Evolutionary conservation across 2,113 vertebrate genomes (phyloP).

Genomic region (Hippocampus zosterae): DNA sequence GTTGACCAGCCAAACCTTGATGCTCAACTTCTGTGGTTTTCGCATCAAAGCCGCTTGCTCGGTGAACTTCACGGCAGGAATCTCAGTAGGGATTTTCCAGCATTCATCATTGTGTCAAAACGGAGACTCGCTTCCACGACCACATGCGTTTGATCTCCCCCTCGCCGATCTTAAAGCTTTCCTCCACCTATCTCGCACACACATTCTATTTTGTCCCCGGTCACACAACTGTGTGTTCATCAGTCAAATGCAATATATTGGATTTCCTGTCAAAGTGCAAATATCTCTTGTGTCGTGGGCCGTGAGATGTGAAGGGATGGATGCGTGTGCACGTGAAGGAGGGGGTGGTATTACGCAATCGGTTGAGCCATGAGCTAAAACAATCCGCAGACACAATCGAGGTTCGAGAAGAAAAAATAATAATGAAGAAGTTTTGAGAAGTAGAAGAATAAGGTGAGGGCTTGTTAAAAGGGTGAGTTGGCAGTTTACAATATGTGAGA

Average conservation of each 20-base stretch:
- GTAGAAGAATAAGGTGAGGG: neutral
- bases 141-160: slow-evolving; percentile 16
- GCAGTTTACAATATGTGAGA: too few relatives aligned
- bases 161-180: slow-evolving; percentile 20
- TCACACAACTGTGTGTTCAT: slow-evolving; percentile 52
- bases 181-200: slow-evolving; percentile 24
- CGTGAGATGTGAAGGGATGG: slow-evolving; percentile 39
- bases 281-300: slow-evolving; percentile 39
- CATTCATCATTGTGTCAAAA: slow-evolving; percentile 33
- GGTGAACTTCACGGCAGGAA: slow-evolving; percentile 29
- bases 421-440: neutral
- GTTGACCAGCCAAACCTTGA: slow-evolving; percentile 34
- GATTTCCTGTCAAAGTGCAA: slow-evolving; percentile 61
- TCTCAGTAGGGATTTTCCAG: slow-evolving; percentile 38
- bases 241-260: slow-evolving; percentile 53
- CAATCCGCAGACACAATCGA: neutral
- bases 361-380: neutral
- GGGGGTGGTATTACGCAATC: neutral
- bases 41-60: slow-evolving; percentile 23
- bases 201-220: slow-evolving; percentile 50
- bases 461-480: neutral
- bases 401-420: neutral
- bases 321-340: neutral
- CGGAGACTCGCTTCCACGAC: slow-evolving; percentile 3
- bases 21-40: slow-evolving; percentile 19